These are phyloP conservation scores for Bugula neritina DNA, from an alignment of 2,888 invertebrate species.

Conservation along the genomic window DNA sequence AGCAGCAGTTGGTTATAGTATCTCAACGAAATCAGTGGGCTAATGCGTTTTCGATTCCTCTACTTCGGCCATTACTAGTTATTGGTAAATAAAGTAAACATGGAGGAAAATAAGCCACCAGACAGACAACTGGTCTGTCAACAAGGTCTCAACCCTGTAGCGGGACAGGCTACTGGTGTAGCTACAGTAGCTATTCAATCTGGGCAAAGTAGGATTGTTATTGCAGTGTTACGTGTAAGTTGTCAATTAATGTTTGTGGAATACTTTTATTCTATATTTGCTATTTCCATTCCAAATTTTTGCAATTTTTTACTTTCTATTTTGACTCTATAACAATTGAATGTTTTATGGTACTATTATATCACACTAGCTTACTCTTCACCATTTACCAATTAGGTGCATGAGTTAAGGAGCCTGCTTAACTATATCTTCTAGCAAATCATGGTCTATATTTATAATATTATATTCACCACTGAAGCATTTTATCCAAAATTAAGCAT, in stretches of 20 bases:
- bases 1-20: conserved; percentile 14
- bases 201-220: conserved; percentile 76
- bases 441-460: too few species aligned
- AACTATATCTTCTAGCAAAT: too few species aligned
- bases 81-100: not conserved
- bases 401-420: too few species aligned
- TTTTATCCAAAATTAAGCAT: too few species aligned
- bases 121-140: conserved; percentile 6
- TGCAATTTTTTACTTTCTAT: too few species aligned
- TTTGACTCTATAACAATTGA: too few species aligned
- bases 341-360: too few species aligned
- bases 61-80: not conserved
- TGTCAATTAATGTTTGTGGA: conserved; percentile 22
- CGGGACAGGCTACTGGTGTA: conserved; percentile 63
- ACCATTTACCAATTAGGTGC: too few species aligned
- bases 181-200: conserved; percentile 85
- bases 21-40: conserved; percentile 9
- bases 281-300: too few species aligned
- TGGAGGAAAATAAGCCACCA: conserved; percentile 12
- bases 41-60: conserved; percentile 24
- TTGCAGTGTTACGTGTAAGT: conserved; percentile 79
- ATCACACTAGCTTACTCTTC: too few species aligned
- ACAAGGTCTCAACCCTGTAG: conserved; percentile 12
- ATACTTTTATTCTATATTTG: too few species aligned
- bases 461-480: too few species aligned